Evolutionary conservation across 2,797 vertebrate genomes (phyloP).

Genomic region (Aselliscus stoliczkanus): DNA sequence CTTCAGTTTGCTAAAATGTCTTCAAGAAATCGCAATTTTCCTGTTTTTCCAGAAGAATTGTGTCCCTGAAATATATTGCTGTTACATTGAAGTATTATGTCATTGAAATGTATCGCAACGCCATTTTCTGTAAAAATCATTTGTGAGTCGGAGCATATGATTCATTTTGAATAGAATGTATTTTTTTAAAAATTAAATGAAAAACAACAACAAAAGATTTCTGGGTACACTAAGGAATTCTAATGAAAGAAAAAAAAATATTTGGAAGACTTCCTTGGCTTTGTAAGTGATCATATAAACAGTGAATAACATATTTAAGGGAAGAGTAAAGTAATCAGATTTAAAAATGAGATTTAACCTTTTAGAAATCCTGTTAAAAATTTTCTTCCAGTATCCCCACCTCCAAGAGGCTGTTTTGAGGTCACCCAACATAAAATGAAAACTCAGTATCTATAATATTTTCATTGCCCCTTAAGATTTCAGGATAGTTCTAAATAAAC

Average conservation of each 20-base stretch:
- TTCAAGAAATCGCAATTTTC: background rate
- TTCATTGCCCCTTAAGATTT: background rate
- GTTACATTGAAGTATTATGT: background rate
- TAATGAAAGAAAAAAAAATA: fast-evolving
- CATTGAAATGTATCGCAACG: background rate
- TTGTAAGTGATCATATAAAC: background rate
- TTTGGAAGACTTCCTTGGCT: constrained; percentile 39
- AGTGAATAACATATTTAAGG: background rate
- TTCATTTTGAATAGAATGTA: constrained; percentile 6
- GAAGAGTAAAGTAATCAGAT: background rate
- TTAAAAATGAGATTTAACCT: background rate
- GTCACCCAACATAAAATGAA: background rate
- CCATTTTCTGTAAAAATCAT: background rate
- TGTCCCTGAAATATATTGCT: background rate
- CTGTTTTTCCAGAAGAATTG: constrained; percentile 6
- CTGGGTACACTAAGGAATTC: background rate
- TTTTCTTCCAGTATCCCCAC: background rate
- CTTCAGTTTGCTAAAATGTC: background rate
- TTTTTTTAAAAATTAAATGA: background rate
- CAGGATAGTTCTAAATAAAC: background rate
- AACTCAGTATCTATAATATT: background rate
- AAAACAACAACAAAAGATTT: background rate
- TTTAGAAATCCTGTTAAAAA: background rate
- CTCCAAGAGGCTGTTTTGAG: background rate
- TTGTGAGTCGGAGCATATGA: background rate